These are phyloP conservation scores for Contarinia nasturtii DNA, from an alignment of 1,140 invertebrate species.

Conservation along the genomic window DNA sequence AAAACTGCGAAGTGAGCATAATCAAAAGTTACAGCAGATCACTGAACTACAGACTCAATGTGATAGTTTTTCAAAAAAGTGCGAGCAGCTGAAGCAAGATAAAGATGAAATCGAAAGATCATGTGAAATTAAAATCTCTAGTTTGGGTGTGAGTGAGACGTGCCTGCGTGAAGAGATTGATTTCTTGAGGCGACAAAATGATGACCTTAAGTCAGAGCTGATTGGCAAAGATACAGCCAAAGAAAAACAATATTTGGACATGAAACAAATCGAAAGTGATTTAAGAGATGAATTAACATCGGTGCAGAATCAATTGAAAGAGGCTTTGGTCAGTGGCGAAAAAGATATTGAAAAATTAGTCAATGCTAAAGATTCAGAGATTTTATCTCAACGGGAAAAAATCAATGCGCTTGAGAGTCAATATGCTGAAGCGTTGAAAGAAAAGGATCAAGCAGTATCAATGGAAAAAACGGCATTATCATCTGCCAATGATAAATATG, in stretches of 20 bases:
- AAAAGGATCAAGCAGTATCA: background rate
- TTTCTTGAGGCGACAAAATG: slow-evolving; percentile 22
- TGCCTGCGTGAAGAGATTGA: slow-evolving; percentile 24
- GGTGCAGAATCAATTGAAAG: slow-evolving; percentile 7
- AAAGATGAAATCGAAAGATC: too few relatives aligned
- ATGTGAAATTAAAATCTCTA: slow-evolving; percentile 4
- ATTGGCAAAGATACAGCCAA: slow-evolving; percentile 5
- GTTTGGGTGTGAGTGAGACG: slow-evolving; percentile 15
- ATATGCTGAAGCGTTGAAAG: background rate
- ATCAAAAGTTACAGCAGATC: slow-evolving; percentile 10
- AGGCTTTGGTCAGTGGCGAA: slow-evolving; percentile 2
- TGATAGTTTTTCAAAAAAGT: slow-evolving; percentile 15
- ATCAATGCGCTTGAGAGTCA: background rate
- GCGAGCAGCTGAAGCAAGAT: slow-evolving; percentile 1
- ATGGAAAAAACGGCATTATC: too few relatives aligned
- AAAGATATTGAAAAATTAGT: background rate
- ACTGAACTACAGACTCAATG: slow-evolving; percentile 22
- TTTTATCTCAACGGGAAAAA: background rate
- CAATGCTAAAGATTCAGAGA: background rate
- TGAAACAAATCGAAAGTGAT: slow-evolving; percentile 17
- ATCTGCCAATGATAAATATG: too few relatives aligned
- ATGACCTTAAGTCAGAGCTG: slow-evolving; percentile 17
- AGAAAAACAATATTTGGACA: slow-evolving; percentile 18
- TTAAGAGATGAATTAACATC: slow-evolving; percentile 20
- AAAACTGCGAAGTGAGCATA: too few relatives aligned